Evolutionary conservation across 2,113 vertebrate species (phyloP), one percentile per base, ranked within the genome.

Genomic region (Athene cunicularia): DNA sequence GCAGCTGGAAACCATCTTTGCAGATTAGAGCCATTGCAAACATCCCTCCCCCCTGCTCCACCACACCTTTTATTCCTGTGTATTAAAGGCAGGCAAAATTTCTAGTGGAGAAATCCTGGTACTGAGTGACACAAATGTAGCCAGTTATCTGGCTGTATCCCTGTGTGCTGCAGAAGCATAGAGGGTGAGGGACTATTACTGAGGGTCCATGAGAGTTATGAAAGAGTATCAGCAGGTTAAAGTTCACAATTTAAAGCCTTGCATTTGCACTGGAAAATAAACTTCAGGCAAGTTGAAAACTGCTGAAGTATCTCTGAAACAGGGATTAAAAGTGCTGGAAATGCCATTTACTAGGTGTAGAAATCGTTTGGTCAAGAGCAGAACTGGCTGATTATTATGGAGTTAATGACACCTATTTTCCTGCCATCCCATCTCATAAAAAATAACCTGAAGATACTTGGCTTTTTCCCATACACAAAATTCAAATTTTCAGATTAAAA

Each of bases 1-100:
- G 89, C 92, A 97, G 93, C 92, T 95, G 90, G 92, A 97, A 96
- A 82, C 87, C 93, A 91, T 95, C 87, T 86, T 55, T 74, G 45
- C 74, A 82, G 80, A 88, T 67, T 73, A 17, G 45, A 93, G 84
- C 88, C 70, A 75, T 73, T 92, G 90, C 84, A 95, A 93, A 88
- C 39, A 94, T 74, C 92, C 75, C 92, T 96, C 93, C 75, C 60
- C 84, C 63, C 63, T 50, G 43, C 80, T 96, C 27, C 30, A 52
- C 86, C 70, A 59, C 87, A 95, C 95, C 97, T 97, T 92, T 7
- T 96, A 37, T 49, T 58, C 71, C 77, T 88, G 27, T 24, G 26
- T 79, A 23, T 52, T 92, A 83, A 96, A 88, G 74, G 84, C 62
- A 89, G 43, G 32, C 49, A 75, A 39, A 68, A 87, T 53, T 79